These are phyloP conservation scores for Sturmia bella DNA, from an alignment of 2,888 invertebrate species.

Conservation along the genomic window DNA sequence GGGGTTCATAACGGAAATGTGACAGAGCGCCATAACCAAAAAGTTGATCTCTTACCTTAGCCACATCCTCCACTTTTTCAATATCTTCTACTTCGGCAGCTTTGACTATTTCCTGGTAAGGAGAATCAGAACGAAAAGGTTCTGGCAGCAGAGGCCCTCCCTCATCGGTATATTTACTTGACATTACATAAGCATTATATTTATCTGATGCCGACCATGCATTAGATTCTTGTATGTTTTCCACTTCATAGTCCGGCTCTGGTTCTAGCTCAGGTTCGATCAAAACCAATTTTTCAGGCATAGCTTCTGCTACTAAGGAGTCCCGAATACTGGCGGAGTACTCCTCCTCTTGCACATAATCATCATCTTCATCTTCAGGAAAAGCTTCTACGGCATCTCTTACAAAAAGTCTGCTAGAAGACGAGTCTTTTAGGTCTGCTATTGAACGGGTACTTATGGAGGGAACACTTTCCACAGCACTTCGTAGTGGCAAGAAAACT, in stretches of 20 bases:
- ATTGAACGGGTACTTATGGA: slow-evolving; percentile 72
- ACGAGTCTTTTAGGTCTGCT: slow-evolving; percentile 71
- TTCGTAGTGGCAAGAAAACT: slow-evolving; percentile 85
- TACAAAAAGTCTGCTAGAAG: slow-evolving; percentile 75
- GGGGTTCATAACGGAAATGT: slow-evolving; percentile 20
- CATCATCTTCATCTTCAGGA: slow-evolving; percentile 74
- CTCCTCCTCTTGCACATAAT: slow-evolving; percentile 62
- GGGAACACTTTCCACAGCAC: slow-evolving; percentile 89
- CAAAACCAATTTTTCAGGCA: slow-evolving; percentile 63
- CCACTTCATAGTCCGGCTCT: slow-evolving; percentile 34
- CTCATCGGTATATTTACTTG: slow-evolving; percentile 71
- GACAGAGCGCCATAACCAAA: slow-evolving; percentile 73
- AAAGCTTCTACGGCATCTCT: slow-evolving; percentile 80
- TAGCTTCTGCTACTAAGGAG: slow-evolving; percentile 60
- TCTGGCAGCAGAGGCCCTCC: slow-evolving; percentile 73
- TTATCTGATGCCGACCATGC: slow-evolving; percentile 76
- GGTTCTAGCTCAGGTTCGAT: slow-evolving; percentile 34
- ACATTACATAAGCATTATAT: slow-evolving; percentile 78
- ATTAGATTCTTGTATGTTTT: slow-evolving; percentile 70
- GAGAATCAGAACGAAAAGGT: slow-evolving; percentile 80
- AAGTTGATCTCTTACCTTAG: slow-evolving; percentile 72
- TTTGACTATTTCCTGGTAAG: slow-evolving; percentile 79
- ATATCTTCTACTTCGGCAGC: slow-evolving; percentile 73
- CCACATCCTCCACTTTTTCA: slow-evolving; percentile 75
- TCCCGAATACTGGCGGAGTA: slow-evolving; percentile 69